These are phyloP conservation scores for Macquaria ambigua DNA, from an alignment of 2,113 vertebrate genomes.

Conservation along the genomic window DNA sequence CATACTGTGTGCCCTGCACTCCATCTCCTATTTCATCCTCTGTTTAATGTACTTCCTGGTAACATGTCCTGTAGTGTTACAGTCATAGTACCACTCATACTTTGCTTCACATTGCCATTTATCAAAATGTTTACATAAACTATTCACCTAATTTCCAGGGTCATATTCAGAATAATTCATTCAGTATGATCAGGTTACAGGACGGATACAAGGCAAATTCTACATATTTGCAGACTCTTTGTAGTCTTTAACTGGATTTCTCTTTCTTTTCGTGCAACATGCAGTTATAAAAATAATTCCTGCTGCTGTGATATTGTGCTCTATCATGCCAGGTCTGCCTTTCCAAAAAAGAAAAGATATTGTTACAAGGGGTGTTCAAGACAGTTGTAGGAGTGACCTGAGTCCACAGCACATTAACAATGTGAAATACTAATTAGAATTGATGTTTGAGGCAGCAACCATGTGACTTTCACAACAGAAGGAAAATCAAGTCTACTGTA, in stretches of 20 bases:
- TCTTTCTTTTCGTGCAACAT: slow-evolving; percentile 20
- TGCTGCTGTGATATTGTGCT: slow-evolving; percentile 32
- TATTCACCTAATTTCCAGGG: not conserved
- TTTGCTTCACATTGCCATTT: slow-evolving; percentile 33
- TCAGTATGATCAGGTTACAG: not conserved
- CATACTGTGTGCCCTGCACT: slow-evolving; percentile 7
- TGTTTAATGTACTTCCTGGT: slow-evolving; percentile 1
- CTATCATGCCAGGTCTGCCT: slow-evolving; percentile 30
- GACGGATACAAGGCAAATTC: slow-evolving; percentile 3
- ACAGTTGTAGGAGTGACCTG: slow-evolving; percentile 78
- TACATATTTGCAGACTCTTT: not conserved
- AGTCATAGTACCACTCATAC: slow-evolving; percentile 11
- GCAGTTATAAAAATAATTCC: not conserved
- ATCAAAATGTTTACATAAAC: slow-evolving; percentile 1
- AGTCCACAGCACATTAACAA: slow-evolving; percentile 63
- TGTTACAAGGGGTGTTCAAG: slow-evolving; percentile 10
- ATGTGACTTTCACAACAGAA: slow-evolving; percentile 33
- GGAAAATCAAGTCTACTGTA: slow-evolving; percentile 12
- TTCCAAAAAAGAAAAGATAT: not conserved
- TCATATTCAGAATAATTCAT: slow-evolving; percentile 2
- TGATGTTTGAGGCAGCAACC: slow-evolving; percentile 46
- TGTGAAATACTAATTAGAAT: slow-evolving; percentile 9
- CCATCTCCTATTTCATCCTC: slow-evolving; percentile 21
- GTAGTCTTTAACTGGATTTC: slow-evolving; percentile 13
- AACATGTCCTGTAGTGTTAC: slow-evolving; percentile 2